Base-by-base conservation (phyloP, 2,113 vertebrate genomes). In the Silurus meridionalis region DNA sequence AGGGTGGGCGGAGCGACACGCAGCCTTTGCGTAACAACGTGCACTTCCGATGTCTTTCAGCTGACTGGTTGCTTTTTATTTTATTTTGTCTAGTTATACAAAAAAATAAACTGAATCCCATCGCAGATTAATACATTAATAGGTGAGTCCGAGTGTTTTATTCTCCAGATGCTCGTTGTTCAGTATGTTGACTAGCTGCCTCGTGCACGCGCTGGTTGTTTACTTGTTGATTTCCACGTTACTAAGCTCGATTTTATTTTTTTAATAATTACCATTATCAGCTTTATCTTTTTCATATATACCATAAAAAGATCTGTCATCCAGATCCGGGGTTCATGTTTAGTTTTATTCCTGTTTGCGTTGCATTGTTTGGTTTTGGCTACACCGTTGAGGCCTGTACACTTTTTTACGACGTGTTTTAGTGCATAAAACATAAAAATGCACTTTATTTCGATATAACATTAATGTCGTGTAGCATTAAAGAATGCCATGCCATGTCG, bases 131-230 rank as follows among this genome's bases (percentile, higher is more conserved):
- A 17, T 87, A 2, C 37, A 61, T 85, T 78, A 64, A 87, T 86
- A 92, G 94, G 94, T 95, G 53, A 92, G 94, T 89, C 64, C 57
- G 2, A 37, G 37, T 53, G 9, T 11, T 15, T 25, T 58, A 67
- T 67, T 15, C 15, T n/a, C 3, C 6, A 57, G 14, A 21, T 13
- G 46, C 19, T 52, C 9, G 19, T 46, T 71, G 0, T 4, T 57
- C 37, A 37, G 52, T 8, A 25, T 4, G 9, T 19, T 75, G 72
- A 53, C 50, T 52, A 23, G 71, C 46, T n/a, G 77, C 8, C 53
- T 79, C 53, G 77, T 79, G 77, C 7, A 58, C 77, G 15, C 2
- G 57, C 1, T 37, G 53, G 28, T 58, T 58, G 1, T 75, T 74
- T 77, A 5, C 37, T 58, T 57, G 1, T 37, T 79, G 57, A 6